phyloP scores from a whole-genome alignment of 2,888 invertebrate genomes.

The Encarsia formosa region DNA sequence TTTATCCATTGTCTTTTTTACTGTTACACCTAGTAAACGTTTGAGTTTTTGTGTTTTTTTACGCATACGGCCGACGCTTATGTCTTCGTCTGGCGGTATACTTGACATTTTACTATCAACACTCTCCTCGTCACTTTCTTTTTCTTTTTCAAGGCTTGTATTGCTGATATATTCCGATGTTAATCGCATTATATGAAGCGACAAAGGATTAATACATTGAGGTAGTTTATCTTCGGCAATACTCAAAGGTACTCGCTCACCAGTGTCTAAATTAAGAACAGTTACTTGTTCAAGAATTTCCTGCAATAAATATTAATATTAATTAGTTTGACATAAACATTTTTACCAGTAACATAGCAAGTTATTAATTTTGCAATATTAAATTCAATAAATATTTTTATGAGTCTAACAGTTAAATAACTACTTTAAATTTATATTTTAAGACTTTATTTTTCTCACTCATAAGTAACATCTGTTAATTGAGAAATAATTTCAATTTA shows the following conservation, averaged over 20 bases:
- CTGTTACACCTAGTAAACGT: slow-evolving; percentile 81
- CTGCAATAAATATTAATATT: slow-evolving; percentile 45
- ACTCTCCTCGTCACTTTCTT: slow-evolving; percentile 75
- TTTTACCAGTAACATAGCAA: too few species aligned
- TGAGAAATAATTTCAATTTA: too few species aligned
- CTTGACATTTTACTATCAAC: slow-evolving; percentile 63
- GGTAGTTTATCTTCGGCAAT: slow-evolving; percentile 91
- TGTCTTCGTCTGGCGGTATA: slow-evolving; percentile 55
- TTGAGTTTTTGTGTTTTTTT: slow-evolving; percentile 62
- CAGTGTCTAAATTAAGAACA: slow-evolving; percentile 76
- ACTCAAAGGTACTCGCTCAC: slow-evolving; percentile 90
- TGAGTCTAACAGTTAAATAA: background rate
- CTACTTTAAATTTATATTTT: too few species aligned
- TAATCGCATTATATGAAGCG: slow-evolving; percentile 88
- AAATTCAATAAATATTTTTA: background rate
- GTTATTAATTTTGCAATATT: background rate
- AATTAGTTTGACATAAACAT: too few species aligned
- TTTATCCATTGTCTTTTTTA: slow-evolving; percentile 86
- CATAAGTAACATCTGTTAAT: too few species aligned
- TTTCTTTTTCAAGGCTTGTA: slow-evolving; percentile 60
- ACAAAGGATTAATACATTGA: slow-evolving; percentile 88
- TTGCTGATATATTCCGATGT: slow-evolving; percentile 86
- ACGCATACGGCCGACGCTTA: slow-evolving; percentile 52
- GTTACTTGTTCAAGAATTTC: slow-evolving; percentile 91
- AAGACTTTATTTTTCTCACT: too few species aligned